Conservation (phyloP, 2,888 invertebrate species). For the Ophion slaviceki region DNA sequence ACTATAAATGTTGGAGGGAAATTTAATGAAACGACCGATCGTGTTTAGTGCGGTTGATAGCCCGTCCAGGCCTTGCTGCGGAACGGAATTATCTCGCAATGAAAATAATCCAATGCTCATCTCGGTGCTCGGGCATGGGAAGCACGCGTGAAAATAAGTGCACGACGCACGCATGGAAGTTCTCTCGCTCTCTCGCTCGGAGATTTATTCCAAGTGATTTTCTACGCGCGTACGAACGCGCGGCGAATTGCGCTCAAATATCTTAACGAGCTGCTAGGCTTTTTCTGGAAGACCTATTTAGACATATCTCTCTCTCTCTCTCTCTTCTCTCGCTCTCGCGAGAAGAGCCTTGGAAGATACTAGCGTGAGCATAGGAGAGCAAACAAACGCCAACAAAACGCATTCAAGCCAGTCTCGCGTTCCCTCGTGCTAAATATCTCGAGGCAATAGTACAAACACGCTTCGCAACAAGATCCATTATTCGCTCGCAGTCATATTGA, state of each 20-base stretch:
- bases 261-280: conserved; percentile 70
- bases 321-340: not conserved
- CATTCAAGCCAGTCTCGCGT: not conserved
- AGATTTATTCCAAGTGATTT: conserved; percentile 25
- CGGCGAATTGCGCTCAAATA: conserved; percentile 74
- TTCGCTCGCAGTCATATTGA: not conserved
- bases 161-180: not conserved
- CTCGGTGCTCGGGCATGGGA: conserved; percentile 33
- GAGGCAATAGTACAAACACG: not conserved
- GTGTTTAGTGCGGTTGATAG: conserved; percentile 40
- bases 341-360: not conserved
- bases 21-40: conserved; percentile 5
- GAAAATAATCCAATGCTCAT: conserved; percentile 53
- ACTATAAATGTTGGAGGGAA: not conserved
- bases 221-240: conserved; percentile 38
- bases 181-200: not conserved
- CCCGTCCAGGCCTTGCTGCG: conserved; percentile 32
- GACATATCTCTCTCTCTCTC: conserved; percentile 40
- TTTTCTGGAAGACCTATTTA: conserved; percentile 66
- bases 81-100: conserved; percentile 52
- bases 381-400: not conserved
- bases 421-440: not conserved
- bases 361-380: not conserved
- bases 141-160: conserved; percentile 4
- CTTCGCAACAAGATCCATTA: not conserved